Base-by-base conservation (phyloP, 2,113 vertebrate genomes). In the Macroglossus sobrinus region DNA sequence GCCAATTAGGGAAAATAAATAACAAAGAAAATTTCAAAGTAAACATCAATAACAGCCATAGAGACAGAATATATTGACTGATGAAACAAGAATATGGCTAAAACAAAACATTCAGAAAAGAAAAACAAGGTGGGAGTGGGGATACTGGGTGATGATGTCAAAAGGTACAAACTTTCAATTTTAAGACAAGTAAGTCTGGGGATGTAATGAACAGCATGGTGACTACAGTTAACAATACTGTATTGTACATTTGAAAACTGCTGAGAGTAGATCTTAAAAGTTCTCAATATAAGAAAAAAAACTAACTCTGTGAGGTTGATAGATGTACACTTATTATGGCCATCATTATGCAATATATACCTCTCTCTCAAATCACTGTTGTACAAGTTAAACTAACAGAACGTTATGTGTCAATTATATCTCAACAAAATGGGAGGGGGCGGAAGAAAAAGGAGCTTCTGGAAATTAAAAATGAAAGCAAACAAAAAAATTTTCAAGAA, bases 381-480 rank as follows among this genome's bases (percentile, higher is more conserved):
- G 11, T 38, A 71, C 0, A 69, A 63, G 40, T 57, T 72, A 38
- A 18, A 72, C 8, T 18, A 80, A 91, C 0, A 72, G 11, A 47
- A 61, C 5, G 11, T 3, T 38, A n/a, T 47, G n/a, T n/a, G 68
- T 87, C 38, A 71, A 47, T 35, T 71, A 22, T 33, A 72, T 22
- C 40, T 72, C 89, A 91, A 61, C 12, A 30, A 38, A 50, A 63
- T 19, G 2, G 30, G 43, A n/a, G 14, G 18, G 5, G 22, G 1
- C 16, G 50, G 12, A 33, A 28, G 19, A 53, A 57, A 59, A 38
- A 66, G 30, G 16, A 57, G 33, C 68, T 72, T 90, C n/a, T 33
- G 15, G 38, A 59, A 88, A 91, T 87, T 74, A 84, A 78, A 81
- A 93, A 82, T 71, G 57, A 81, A 95, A 86, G 72, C 66, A 95